phyloP scores from a whole-genome alignment of 2,888 invertebrate species.

The Ephialtes manifestator region DNA sequence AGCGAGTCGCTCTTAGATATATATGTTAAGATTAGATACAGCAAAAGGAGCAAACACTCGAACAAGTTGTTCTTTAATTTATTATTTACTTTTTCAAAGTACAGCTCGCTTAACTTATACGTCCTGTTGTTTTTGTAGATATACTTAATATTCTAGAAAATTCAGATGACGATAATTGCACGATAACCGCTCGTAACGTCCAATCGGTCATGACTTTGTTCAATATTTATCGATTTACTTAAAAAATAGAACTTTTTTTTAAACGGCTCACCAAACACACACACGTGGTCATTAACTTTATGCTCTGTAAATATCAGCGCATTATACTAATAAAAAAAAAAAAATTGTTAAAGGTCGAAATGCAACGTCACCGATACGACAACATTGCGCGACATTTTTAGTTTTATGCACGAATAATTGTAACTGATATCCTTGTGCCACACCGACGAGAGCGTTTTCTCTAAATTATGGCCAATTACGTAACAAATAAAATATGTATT shows the following conservation, averaged over 20 bases:
- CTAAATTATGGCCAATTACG: background rate
- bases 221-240: conserved; percentile 48
- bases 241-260: conserved; percentile 61
- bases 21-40: background rate
- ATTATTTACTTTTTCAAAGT: conserved; percentile 60
- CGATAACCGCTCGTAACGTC: conserved; percentile 55
- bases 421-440: background rate
- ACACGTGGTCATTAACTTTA: conserved; percentile 28
- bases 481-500: background rate
- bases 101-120: conserved; percentile 60
- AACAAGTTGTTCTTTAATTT: conserved; percentile 56
- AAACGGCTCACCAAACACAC: conserved; percentile 37
- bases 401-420: background rate
- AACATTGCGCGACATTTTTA: conserved; percentile 1
- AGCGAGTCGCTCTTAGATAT: background rate
- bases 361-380: conserved; percentile 36
- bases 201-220: conserved; percentile 40
- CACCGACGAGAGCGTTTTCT: background rate
- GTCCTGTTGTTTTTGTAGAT: conserved; percentile 29
- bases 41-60: background rate
- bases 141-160: conserved; percentile 26
- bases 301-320: background rate
- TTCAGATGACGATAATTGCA: conserved; percentile 60
- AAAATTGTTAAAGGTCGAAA: background rate
- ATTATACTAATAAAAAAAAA: background rate